Evolutionary conservation across 92 coral and sea anemone species (phyloP), one percentile per base, ranked within the genome.

Genomic region (Plumapathes pennacea): DNA sequence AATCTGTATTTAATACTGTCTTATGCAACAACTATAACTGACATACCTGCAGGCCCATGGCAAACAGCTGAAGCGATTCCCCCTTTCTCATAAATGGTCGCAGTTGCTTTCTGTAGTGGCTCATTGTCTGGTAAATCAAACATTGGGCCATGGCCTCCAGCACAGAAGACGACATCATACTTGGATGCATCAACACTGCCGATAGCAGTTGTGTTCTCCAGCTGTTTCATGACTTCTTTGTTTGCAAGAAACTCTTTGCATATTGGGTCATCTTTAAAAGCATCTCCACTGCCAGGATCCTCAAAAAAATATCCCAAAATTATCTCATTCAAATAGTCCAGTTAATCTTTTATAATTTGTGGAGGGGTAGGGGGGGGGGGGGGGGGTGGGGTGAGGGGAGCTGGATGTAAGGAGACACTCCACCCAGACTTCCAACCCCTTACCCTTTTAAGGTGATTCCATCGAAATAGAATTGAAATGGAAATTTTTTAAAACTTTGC

Each of bases 121-220:
- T 71, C 85, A 49, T 60, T 34, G 39, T 79, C 62, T 15, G 97
- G 85, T 1, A 83, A 57, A 58, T 90, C 97, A 63, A 83, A 90
- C 97, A 90, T 90, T 0, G 97, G 97, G 6, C 97, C 97, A 60
- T 90, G 97, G 23, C 97, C 97, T 10, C 97, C 97, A 60, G 83
- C 97, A 46, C 77, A 66, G 67, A 90, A 86, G 29, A 79, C 38
- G 26, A 78, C 78, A 48, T 90, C 89, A 29, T 60, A 74, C 46
- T 81, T 48, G 41, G 74, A 43, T 18, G 76, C 29, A 59, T 78
- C 86, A 31, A 76, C 55, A 37, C 71, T 44, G 25, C 48, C 60
- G 8, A 81, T 55, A 17, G 88, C 29, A 14, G 41, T 21, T 12
- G 97, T 80, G 13, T 79, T 70, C 4, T 84, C 58, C 32, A 75